Evolutionary conservation across 1,140 invertebrate genomes (phyloP).

Genomic region (Ruditapes philippinarum): DNA sequence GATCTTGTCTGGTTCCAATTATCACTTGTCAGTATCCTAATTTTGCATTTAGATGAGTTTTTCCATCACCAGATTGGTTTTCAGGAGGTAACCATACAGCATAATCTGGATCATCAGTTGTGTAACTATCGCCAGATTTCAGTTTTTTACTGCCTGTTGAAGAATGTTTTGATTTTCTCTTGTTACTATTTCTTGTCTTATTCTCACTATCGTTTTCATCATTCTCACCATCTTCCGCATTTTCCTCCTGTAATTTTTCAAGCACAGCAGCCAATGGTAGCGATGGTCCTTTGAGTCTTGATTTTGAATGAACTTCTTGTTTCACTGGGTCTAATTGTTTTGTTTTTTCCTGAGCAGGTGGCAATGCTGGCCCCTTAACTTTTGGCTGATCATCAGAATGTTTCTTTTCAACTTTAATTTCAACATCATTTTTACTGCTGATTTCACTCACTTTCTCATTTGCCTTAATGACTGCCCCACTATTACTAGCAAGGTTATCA

Average conservation of each 20-base stretch:
- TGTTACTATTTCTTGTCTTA: neutral
- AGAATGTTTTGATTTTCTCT: slow-evolving; percentile 2
- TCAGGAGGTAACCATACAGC: slow-evolving; percentile 92
- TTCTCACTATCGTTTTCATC: neutral
- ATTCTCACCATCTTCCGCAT: neutral
- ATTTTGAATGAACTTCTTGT: neutral
- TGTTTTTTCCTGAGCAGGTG: neutral
- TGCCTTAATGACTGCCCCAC: slow-evolving; percentile 18
- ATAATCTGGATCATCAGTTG: slow-evolving; percentile 89
- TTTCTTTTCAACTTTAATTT: neutral
- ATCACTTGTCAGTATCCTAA: slow-evolving; percentile 93
- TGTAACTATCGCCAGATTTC: slow-evolving; percentile 82
- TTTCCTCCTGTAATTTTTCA: slow-evolving; percentile 61
- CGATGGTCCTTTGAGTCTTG: slow-evolving; percentile 8
- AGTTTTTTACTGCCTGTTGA: neutral
- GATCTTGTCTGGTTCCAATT: too few species aligned
- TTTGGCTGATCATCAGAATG: neutral
- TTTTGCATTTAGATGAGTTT: slow-evolving; percentile 93
- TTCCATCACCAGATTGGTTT: slow-evolving; percentile 93
- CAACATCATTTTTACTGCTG: neutral
- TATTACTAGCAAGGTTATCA: slow-evolving; percentile 60
- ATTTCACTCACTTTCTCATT: neutral
- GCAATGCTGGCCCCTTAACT: neutral
- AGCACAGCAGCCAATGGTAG: slow-evolving; percentile 51
- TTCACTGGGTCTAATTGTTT: neutral